Evolutionary conservation across 2,113 vertebrate species (phyloP).

Genomic region (Gadus chalcogrammus): DNA sequence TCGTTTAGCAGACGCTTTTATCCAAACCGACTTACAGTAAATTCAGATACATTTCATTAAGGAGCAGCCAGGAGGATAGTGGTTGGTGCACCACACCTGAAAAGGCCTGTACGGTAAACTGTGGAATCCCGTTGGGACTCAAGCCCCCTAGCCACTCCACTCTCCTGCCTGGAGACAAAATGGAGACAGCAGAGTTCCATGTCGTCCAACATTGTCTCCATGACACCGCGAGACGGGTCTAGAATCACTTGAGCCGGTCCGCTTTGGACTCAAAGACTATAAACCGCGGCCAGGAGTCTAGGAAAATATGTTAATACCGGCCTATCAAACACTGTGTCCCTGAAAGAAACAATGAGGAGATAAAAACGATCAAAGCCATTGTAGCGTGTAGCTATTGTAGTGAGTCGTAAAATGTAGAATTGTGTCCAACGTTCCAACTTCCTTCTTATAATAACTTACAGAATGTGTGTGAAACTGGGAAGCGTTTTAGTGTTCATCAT

Average conservation of each 20-base stretch:
- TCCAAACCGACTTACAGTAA: no score
- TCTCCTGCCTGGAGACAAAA: constrained; percentile 7
- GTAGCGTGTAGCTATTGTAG: not conserved
- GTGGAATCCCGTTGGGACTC: no score
- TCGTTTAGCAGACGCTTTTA: no score
- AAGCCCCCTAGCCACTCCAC: not conserved
- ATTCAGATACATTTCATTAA: no score
- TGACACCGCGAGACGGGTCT: constrained; percentile 41
- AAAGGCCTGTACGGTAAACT: no score
- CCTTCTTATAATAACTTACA: not conserved
- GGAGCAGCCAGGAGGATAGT: no score
- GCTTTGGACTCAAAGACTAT: constrained; percentile 42
- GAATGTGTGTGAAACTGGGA: not conserved
- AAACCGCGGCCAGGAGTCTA: constrained; percentile 19
- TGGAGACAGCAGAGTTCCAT: constrained; percentile 20
- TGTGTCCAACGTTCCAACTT: not conserved
- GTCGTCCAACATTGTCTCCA: constrained; percentile 46
- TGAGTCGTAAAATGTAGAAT: not conserved
- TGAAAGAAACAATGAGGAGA: not conserved
- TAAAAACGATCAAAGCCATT: not conserved
- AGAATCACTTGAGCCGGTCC: constrained; percentile 46
- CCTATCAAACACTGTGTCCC: constrained; percentile 6
- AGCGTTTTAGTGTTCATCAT: not conserved
- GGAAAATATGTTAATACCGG: constrained; percentile 39
- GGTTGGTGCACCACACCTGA: no score